Base-by-base conservation (phyloP, 1,140 invertebrate species). In the Papilio polytes region DNA sequence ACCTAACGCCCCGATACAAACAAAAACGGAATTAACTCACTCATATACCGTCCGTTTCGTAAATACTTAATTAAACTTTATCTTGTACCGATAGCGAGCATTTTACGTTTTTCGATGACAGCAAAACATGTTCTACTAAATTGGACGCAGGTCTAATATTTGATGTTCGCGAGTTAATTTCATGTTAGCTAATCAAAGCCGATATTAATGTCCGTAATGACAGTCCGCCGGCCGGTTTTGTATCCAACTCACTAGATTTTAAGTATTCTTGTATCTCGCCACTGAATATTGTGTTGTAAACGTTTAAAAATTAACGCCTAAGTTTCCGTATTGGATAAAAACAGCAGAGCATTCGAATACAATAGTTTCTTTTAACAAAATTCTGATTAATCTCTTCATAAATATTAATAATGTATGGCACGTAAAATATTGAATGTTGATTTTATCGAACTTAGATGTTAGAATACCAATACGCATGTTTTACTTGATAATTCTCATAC, bases 1-100 rank as follows among this genome's bases (percentile, higher is more conserved):
- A 91, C 92, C 90, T 93, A 92, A 92, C 87, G 79, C 81, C 80
- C 82, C 82, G 84, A 87, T 85, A 83, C 86, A 90, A 90, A 92
- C 92, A 93, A 93, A 93, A 92, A 88, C 90, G 84, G 87, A 89
- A 87, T 92, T 90, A 88, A 89, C 91, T 89, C 89, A 81, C 83
- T 86, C 76, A 84, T 77, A 80, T 82, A 74, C n/a, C 81, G 82
- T 56, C 84, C 78, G 82, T 56, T 81, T 70, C 44, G 73, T 56
- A 72, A 81, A 80, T 83, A 80, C 82, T 85, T 84, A 78, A 83
- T 85, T 82, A 83, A 78, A 78, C 80, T 77, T 84, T 72, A 56
- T 82, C 80, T 73, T 83, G 78, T 74, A 66, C 66, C 31, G 18
- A 31, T 66, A 26, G 7, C 63, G 22, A 66, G 13, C 6, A 66